A percentile compares a stretch with the other conserved stretches of the same genome.
Evolutionary conservation across 2,797 vertebrate species (phyloP).

Genomic region (Gastrophryne carolinensis): DNA sequence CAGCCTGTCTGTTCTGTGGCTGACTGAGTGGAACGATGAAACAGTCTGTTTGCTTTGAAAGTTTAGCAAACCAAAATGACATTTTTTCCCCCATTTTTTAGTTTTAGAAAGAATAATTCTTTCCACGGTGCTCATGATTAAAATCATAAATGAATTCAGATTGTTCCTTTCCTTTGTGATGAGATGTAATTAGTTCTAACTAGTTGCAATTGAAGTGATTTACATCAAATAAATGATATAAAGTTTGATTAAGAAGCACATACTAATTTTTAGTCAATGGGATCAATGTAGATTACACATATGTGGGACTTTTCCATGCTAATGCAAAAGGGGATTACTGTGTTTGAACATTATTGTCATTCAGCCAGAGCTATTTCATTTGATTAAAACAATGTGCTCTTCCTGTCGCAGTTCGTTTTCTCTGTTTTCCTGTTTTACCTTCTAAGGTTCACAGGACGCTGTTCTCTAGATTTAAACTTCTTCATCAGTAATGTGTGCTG

Average conservation of each 20-base stretch:
- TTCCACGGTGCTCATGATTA: background rate
- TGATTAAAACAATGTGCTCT: no score
- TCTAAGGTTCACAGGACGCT: no score
- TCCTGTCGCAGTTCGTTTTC: no score
- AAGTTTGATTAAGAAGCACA: background rate
- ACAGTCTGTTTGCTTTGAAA: conserved; percentile 41
- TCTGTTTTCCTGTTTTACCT: no score
- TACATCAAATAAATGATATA: background rate
- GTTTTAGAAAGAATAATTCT: background rate
- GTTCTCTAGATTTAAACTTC: no score
- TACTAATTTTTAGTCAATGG: background rate
- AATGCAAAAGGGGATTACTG: no score
- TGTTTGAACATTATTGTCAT: no score
- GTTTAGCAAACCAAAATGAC: conserved; percentile 30
- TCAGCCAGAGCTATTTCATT: no score
- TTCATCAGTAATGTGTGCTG: no score
- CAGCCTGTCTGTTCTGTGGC: conserved; percentile 30
- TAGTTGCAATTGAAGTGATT: background rate
- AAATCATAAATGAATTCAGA: conserved; percentile 6
- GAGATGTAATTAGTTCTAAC: background rate
- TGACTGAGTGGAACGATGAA: conserved; percentile 44
- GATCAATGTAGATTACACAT: background rate
- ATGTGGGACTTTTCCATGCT: no score
- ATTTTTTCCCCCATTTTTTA: conserved; percentile 13
- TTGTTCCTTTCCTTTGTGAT: background rate